Percentiles rank a stretch among this genome's conserved stretches.
phyloP scores from a whole-genome alignment of 2,888 invertebrate genomes.

The Melanotus villosus region DNA sequence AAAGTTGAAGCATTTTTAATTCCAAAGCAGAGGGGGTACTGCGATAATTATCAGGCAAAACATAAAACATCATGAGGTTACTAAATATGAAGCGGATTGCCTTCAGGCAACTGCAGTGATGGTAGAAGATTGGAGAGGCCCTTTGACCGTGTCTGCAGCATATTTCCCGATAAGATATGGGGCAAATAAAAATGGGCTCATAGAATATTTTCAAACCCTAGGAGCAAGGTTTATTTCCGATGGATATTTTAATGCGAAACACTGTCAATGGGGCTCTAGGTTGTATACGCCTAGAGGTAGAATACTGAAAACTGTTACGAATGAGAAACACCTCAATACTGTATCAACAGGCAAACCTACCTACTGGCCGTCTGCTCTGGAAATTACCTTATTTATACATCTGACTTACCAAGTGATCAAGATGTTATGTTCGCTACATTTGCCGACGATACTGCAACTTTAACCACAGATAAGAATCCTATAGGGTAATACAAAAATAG shows the following conservation, averaged over 20 bases:
- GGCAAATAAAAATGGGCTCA: background rate
- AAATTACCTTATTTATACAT: too few species aligned
- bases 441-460: too few species aligned
- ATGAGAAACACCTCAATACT: too few species aligned
- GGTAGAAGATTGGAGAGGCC: conserved; percentile 11
- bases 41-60: conserved; percentile 11
- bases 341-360: too few species aligned
- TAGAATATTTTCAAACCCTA: background rate
- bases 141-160: background rate
- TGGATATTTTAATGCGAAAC: conserved; percentile 3
- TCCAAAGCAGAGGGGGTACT: background rate
- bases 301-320: conserved; percentile 6
- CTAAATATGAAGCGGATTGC: background rate
- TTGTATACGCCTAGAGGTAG: conserved; percentile 10
- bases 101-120: too few species aligned
- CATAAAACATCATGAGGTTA: background rate
- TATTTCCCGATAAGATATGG: conserved; percentile 1
- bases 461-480: too few species aligned
- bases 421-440: too few species aligned
- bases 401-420: too few species aligned
- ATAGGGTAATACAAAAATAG: too few species aligned
- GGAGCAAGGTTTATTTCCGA: conserved; percentile 5
- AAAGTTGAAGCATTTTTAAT: too few species aligned
- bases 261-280: conserved; percentile 3
- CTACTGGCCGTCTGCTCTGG: too few species aligned